phyloP scores from a whole-genome alignment of 2,888 invertebrate species.

The Amblyjoppa fuscipennis region DNA sequence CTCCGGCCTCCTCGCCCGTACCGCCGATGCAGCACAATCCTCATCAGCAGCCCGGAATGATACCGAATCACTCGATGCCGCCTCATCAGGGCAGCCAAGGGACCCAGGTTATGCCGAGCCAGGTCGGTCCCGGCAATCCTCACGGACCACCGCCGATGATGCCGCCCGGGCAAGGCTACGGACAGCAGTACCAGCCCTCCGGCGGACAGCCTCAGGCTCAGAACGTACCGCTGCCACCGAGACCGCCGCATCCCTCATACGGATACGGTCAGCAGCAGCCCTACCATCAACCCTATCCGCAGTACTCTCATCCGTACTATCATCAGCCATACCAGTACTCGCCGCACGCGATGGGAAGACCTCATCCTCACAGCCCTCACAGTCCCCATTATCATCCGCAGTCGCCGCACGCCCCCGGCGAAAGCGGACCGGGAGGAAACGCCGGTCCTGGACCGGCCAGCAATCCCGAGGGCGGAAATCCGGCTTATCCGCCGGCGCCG shows the following conservation, averaged over 20 bases:
- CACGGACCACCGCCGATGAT: constrained; percentile 80
- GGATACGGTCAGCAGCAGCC: constrained; percentile 86
- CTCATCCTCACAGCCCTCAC: constrained; percentile 83
- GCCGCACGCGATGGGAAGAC: constrained; percentile 85
- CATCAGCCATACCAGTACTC: constrained; percentile 87
- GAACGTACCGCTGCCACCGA: constrained; percentile 86
- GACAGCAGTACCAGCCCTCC: constrained; percentile 84
- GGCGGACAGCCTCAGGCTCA: constrained; percentile 84
- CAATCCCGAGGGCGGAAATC: constrained; percentile 72
- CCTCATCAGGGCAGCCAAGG: constrained; percentile 78
- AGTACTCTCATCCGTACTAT: constrained; percentile 86
- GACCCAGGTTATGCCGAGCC: constrained; percentile 78
- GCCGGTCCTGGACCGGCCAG: constrained; percentile 73
- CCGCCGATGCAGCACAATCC: constrained; percentile 78
- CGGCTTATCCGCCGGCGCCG: constrained; percentile 79
- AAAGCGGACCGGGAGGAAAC: constrained; percentile 76
- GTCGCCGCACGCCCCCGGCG: constrained; percentile 82
- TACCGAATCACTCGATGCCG: constrained; percentile 82
- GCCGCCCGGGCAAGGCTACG: constrained; percentile 83
- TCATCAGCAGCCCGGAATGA: constrained; percentile 79
- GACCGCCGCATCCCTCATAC: constrained; percentile 86
- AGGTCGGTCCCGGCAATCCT: constrained; percentile 78
- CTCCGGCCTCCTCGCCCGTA: constrained; percentile 76
- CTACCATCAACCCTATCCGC: constrained; percentile 86
- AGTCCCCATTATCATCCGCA: constrained; percentile 83